Evolutionary conservation across 23 tunicate species (phyloP), one percentile per base, ranked within the genome.

Genomic region (Trididemnum miniatum): DNA sequence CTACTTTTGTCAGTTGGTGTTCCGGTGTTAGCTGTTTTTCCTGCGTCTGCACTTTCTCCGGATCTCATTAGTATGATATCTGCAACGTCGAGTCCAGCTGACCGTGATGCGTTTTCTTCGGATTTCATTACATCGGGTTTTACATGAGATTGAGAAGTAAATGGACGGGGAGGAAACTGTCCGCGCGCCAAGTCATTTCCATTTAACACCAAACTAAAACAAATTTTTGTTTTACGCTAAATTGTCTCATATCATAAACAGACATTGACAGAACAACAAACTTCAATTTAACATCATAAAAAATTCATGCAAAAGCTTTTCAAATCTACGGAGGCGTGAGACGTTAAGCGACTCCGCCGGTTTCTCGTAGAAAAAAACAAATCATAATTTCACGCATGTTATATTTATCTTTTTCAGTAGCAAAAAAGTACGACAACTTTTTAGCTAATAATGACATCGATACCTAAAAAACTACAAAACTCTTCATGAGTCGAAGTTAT

Each of bases 51-150:
- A n/a, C n/a, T n/a, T n/a, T n/a, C n/a, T n/a, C n/a, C n/a, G n/a
- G n/a, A n/a, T n/a, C n/a, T n/a, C n/a, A 84, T 79, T 15, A 66
- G 81, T 52, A 84, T 36, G 7, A 84, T 25, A 35, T 84, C 88
- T 4, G 88, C 81, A 22, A 84, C 80, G 20, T 75, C 88, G 0
- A 84, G 37, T 22, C 54, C 54, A 15, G 54, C 15, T 7, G 54
- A 44, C 54, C 15, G 9, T 44, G 54, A 9, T 15, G 15, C 54
- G 54, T 50, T 54, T 40, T 85, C 67, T n/a, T 71, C 31, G 36
- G 31, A 0, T 36, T 23, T 30, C 15, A 24, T 31, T 29, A 25
- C 25, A 1, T 27, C 31, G 2, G 59, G 20, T 22, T 57, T 32
- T 1, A 31, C 3, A 3, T 25, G 79, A 31, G 79, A 51, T 28